Evolutionary conservation across 1,140 invertebrate species (phyloP), one percentile per base, ranked within the genome.

Genomic region (Macrotrachela quadricornifera): DNA sequence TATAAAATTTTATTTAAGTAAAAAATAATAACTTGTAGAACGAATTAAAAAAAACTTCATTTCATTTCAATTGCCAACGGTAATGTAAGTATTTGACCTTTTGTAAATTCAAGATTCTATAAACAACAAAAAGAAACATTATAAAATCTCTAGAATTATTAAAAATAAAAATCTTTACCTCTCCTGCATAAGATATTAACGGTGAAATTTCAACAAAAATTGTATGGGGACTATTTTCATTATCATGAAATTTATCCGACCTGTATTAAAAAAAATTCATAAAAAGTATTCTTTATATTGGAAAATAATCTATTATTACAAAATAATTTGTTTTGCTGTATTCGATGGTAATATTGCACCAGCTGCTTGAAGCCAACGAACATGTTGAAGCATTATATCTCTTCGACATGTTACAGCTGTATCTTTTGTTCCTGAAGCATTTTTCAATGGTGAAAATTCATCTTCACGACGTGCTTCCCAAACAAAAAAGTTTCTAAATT

Each of bases 391-490:
- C 57, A 80, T 77, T 17, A 97, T 64, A 62, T 86, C 83, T 16
- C 77, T 71, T 15, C 79, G 73, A 4, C 84, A 81, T 0, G 90
- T 92, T 0, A 77, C 79, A 0, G 91, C 83, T 57, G 84, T 90
- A 68, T 95, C 88, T 63, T 87, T 85, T 46, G 79, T 80, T 43
- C 60, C 58, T 18, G 56, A 55, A 4, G 81, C 75, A 73, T 99
- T 97, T 67, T 97, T 97, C 56, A 99, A 65, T 0, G 92, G 87
- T 62, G 88, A 88, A 65, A 99, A 99, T 66, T 99, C 92, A 54
- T 83, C 80, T 59, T 88, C 80, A 47, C 91, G 74, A 0, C 80
- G 73, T 0, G 91, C 90, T 75, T 94, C 85, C 80, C 90, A 87
- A 6, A 84, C 84, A 16, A 81, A 83, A 63, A 97, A 87, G 59